A percentile compares a stretch with the other conserved stretches of the same genome.
These are phyloP conservation scores for Sminthurides aquaticus DNA, from an alignment of 2,888 invertebrate genomes.

Conservation along the genomic window DNA sequence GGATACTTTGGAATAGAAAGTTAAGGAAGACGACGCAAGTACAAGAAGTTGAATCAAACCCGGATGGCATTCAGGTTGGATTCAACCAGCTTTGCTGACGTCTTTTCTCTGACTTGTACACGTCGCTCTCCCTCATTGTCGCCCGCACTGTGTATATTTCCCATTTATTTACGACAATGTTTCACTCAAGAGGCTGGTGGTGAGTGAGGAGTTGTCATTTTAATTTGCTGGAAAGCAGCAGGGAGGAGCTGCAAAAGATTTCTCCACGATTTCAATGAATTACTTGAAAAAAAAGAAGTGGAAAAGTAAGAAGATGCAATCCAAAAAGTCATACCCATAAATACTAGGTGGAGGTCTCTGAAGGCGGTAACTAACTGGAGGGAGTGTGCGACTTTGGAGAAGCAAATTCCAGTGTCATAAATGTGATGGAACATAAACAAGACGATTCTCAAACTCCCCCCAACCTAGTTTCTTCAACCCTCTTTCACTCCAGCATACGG, in stretches of 20 bases:
- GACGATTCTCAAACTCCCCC: no score
- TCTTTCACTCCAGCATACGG: no score
- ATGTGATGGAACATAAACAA: neutral
- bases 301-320: neutral
- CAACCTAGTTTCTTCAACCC: no score
- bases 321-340: slow-evolving; percentile 35
- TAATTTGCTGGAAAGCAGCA: neutral
- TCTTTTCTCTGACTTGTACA: no score
- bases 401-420: neutral
- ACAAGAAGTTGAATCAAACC: no score
- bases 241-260: neutral
- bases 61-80: no score
- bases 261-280: neutral
- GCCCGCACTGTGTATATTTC: no score
- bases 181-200: neutral
- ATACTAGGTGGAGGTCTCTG: slow-evolving; percentile 19
- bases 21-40: no score
- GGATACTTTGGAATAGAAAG: no score
- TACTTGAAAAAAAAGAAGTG: no score
- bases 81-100: no score
- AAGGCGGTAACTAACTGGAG: slow-evolving; percentile 11
- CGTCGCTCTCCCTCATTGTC: no score
- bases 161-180: neutral
- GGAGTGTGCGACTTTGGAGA: neutral
- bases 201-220: neutral